These are phyloP conservation scores for Balaeniceps rex DNA, from an alignment of 2,113 vertebrate species.

Conservation along the genomic window DNA sequence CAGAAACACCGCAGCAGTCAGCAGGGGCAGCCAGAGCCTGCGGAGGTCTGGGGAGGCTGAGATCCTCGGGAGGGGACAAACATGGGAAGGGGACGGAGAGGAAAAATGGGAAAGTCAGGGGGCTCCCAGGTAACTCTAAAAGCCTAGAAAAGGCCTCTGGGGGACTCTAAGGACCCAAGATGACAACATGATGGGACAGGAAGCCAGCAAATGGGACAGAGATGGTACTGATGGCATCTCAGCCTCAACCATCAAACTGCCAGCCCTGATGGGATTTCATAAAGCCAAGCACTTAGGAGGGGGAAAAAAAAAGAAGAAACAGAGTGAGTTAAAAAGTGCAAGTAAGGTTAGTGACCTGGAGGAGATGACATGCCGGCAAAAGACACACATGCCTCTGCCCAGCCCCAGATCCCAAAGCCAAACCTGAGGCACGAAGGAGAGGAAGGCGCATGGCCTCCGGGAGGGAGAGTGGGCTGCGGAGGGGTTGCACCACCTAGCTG, in stretches of 20 bases:
- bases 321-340: background rate
- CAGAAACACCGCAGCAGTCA: background rate
- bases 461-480: background rate
- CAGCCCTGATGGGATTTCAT: background rate
- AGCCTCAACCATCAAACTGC: background rate
- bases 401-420: background rate
- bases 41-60: background rate
- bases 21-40: background rate
- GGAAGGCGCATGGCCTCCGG: background rate
- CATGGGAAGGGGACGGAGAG: background rate
- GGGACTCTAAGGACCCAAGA: background rate
- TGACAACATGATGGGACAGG: rapidly evolving
- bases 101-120: background rate
- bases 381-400: background rate
- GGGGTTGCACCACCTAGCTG: too few species aligned
- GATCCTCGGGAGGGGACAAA: background rate
- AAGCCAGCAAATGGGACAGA: background rate
- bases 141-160: background rate
- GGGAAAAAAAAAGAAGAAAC: background rate
- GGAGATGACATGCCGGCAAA: background rate
- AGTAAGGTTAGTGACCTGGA: background rate
- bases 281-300: background rate
- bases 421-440: background rate
- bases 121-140: background rate
- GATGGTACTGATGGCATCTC: background rate